Evolutionary conservation across 1,140 invertebrate species (phyloP).

Genomic region (Nasonia vitripennis): DNA sequence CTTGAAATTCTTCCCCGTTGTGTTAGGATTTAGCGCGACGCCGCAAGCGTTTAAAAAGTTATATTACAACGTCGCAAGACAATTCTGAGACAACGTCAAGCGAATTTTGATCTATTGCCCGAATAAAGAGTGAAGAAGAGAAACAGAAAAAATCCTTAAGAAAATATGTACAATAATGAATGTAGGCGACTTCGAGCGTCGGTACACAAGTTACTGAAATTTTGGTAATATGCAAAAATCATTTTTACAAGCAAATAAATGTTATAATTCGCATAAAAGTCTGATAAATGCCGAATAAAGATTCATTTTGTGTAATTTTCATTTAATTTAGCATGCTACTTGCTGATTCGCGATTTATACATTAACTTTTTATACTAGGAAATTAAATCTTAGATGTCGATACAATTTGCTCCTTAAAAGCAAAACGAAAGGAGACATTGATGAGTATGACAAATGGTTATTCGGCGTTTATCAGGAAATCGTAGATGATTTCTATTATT

Average conservation of each 20-base stretch:
- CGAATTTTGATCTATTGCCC: constrained; percentile 50
- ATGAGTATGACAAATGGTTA: neutral
- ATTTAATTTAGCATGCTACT: neutral
- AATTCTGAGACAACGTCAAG: constrained; percentile 50
- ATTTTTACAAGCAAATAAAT: neutral
- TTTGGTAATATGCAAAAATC: neutral
- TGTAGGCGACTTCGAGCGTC: constrained; percentile 48
- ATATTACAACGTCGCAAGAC: constrained; percentile 45
- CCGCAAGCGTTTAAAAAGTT: constrained; percentile 43
- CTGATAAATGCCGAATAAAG: neutral
- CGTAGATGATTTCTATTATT: neutral
- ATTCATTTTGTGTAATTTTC: neutral
- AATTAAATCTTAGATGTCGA: neutral
- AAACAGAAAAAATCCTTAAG: constrained; percentile 39
- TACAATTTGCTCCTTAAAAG: neutral
- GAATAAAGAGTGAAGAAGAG: constrained; percentile 21
- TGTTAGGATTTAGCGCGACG: constrained; percentile 45
- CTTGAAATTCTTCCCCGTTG: constrained; percentile 44
- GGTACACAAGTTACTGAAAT: constrained; percentile 36
- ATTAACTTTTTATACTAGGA: neutral
- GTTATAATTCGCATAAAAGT: neutral
- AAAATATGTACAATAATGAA: constrained; percentile 50
- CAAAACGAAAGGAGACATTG: neutral
- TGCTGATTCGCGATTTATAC: neutral
- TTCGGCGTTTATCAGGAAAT: neutral